Evolutionary conservation across 35 echinoderm and acorn worm genomes (phyloP).

Genomic region (Apostichopus japonicus): DNA sequence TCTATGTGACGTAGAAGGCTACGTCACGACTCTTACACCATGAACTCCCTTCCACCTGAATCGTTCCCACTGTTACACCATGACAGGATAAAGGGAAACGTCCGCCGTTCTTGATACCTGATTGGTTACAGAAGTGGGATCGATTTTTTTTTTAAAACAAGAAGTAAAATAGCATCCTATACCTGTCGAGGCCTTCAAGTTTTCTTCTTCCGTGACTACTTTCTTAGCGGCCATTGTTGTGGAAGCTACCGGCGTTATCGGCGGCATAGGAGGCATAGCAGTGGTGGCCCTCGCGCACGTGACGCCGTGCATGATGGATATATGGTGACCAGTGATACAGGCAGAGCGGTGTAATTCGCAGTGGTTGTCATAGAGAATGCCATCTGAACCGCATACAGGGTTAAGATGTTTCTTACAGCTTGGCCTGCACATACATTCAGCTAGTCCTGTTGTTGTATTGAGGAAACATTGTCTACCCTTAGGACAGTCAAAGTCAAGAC

Average conservation of each 20-base stretch:
- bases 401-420: slow-evolving; percentile 69
- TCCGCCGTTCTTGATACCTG: too few species aligned
- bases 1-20: too few species aligned
- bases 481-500: slow-evolving; percentile 64
- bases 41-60: too few species aligned
- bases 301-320: slow-evolving; percentile 60
- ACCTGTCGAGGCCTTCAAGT: background rate
- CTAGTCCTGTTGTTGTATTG: slow-evolving; percentile 57
- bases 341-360: slow-evolving; percentile 90
- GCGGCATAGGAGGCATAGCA: slow-evolving; percentile 19
- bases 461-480: slow-evolving; percentile 78
- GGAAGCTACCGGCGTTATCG: slow-evolving; percentile 24
- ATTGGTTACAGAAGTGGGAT: too few species aligned
- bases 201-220: background rate
- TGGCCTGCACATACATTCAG: slow-evolving; percentile 76
- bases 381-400: slow-evolving; percentile 91
- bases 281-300: slow-evolving; percentile 54
- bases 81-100: too few species aligned
- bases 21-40: background rate
- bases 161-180: background rate
- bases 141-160: too few species aligned
- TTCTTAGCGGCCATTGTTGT: background rate
- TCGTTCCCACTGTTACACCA: too few species aligned
- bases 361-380: slow-evolving; percentile 89
- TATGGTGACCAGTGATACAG: slow-evolving; percentile 65